Percentiles rank a stretch among this genome's conserved stretches.
Evolutionary conservation across 2,888 invertebrate species (phyloP).

Genomic region (Eulithis prunata): DNA sequence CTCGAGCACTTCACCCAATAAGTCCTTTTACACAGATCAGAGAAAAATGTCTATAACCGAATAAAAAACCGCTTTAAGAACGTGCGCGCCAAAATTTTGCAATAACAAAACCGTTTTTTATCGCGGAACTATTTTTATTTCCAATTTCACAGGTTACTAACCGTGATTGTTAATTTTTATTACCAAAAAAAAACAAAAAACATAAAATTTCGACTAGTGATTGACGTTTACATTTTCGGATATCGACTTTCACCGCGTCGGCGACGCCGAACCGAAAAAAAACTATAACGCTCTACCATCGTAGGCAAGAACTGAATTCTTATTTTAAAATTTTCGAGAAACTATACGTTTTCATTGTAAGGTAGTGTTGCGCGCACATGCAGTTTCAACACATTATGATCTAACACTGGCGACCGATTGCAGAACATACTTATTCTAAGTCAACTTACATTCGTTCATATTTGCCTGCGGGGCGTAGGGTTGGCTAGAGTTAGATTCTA

Average conservation of each 20-base stretch:
- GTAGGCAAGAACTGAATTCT: slow-evolving; percentile 25
- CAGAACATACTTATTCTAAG: slow-evolving; percentile 85
- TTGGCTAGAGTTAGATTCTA: slow-evolving; percentile 69
- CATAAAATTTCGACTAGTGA: slow-evolving; percentile 35
- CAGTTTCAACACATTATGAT: slow-evolving; percentile 84
- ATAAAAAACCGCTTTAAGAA: slow-evolving; percentile 25
- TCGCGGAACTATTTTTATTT: slow-evolving; percentile 65
- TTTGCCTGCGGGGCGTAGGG: slow-evolving; percentile 83
- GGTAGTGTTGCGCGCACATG: slow-evolving; percentile 76
- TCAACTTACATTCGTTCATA: slow-evolving; percentile 85
- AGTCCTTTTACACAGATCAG: slow-evolving; percentile 27
- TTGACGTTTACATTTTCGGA: slow-evolving; percentile 32
- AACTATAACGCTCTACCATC: slow-evolving; percentile 35
- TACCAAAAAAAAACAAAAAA: slow-evolving; percentile 31
- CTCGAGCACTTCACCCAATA: slow-evolving; percentile 35
- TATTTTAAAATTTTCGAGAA: slow-evolving; percentile 52
- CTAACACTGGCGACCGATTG: slow-evolving; percentile 84
- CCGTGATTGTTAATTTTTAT: slow-evolving; percentile 35
- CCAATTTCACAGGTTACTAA: slow-evolving; percentile 65
- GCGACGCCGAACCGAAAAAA: slow-evolving; percentile 36
- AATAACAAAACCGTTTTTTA: slow-evolving; percentile 57
- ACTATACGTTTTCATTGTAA: slow-evolving; percentile 70
- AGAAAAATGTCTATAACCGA: slow-evolving; percentile 24
- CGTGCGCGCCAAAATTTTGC: slow-evolving; percentile 49
- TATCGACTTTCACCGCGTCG: slow-evolving; percentile 31